Evolutionary conservation across 2,113 vertebrate species (phyloP).

Genomic region (Oryzias javanicus): DNA sequence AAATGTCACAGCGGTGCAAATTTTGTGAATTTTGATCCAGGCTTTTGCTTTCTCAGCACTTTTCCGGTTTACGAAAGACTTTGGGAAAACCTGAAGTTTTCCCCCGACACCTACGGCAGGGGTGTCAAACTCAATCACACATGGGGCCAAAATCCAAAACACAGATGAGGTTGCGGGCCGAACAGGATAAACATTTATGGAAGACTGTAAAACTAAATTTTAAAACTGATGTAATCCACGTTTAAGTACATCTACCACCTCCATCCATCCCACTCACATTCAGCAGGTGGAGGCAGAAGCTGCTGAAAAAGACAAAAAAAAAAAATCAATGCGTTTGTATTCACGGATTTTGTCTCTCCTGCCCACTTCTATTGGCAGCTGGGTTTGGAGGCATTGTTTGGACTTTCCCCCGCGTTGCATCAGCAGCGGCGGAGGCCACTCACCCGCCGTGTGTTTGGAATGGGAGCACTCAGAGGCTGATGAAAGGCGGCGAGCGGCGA

Average conservation of each 20-base stretch:
- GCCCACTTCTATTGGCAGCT: constrained; percentile 21
- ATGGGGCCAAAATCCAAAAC: too few relatives aligned
- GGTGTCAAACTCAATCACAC: too few relatives aligned
- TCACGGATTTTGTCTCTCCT: constrained; percentile 20
- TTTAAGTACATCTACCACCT: background rate
- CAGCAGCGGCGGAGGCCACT: constrained; percentile 16
- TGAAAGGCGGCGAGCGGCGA: constrained; percentile 25
- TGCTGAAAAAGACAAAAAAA: background rate
- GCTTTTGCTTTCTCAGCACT: too few relatives aligned
- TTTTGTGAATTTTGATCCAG: too few relatives aligned
- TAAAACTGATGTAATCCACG: too few relatives aligned
- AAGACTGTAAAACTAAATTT: too few relatives aligned
- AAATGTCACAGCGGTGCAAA: too few relatives aligned
- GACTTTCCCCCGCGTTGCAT: constrained; percentile 10
- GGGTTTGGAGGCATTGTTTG: background rate
- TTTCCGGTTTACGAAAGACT: too few relatives aligned
- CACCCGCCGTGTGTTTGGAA: constrained; percentile 12
- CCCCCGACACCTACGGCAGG: too few relatives aligned
- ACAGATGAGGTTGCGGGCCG: too few relatives aligned
- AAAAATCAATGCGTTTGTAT: constrained; percentile 36
- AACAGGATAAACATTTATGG: too few relatives aligned
- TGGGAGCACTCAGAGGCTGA: constrained; percentile 27
- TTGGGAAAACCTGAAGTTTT: too few relatives aligned
- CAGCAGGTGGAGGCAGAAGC: constrained; percentile 37
- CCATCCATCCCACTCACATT: constrained; percentile 19